Percentiles rank a stretch among this genome's conserved stretches.
Conservation (phyloP, 2,113 vertebrate species). For the Hymenochirus boettgeri region DNA sequence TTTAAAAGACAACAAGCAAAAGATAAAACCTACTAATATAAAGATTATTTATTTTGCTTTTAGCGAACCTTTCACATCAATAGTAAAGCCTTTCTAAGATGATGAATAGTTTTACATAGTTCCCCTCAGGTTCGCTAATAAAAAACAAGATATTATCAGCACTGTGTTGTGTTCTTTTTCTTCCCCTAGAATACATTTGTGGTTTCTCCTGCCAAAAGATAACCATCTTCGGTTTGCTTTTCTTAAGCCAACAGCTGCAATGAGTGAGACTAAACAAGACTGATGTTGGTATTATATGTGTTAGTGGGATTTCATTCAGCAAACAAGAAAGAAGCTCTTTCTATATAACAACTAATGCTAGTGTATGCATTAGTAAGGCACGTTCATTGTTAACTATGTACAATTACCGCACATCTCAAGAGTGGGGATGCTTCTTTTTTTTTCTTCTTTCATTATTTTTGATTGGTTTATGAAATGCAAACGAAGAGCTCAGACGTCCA, state of each 20-base stretch:
- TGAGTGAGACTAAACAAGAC: constrained; percentile 31
- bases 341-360: constrained; percentile 1
- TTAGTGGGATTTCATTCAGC: constrained; percentile 10
- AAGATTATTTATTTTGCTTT: too few species aligned
- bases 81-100: background rate
- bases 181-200: background rate
- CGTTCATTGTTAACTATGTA: background rate
- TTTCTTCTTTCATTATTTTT: constrained; percentile 10
- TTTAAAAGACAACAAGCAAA: too few species aligned
- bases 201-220: constrained; percentile 24
- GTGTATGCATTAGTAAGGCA: constrained; percentile 17
- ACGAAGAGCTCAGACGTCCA: constrained; percentile 19
- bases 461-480: constrained; percentile 26
- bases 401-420: constrained; percentile 9
- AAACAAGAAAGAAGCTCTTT: constrained; percentile 1
- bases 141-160: too few species aligned
- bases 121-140: background rate
- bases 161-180: background rate
- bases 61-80: too few species aligned
- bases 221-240: constrained; percentile 47
- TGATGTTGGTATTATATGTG: constrained; percentile 20
- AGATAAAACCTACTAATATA: too few species aligned
- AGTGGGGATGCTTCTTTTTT: constrained; percentile 1
- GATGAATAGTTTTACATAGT: background rate
- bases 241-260: constrained; percentile 43